Percentiles rank a stretch among this genome's conserved stretches.
Conservation (phyloP, 2,797 vertebrate species). For the Heterohyrax brucei region DNA sequence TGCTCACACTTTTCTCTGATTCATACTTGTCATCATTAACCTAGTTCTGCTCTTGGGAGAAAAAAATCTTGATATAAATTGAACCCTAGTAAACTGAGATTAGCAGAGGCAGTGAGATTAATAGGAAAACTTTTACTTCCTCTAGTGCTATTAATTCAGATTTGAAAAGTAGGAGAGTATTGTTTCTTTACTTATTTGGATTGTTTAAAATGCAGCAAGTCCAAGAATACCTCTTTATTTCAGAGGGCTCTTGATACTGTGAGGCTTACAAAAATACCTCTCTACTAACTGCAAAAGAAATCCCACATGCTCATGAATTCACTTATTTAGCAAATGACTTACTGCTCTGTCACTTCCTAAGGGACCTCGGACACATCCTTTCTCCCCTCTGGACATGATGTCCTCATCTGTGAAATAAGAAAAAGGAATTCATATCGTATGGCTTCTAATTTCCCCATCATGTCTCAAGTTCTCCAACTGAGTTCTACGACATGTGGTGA, state of each 20-base stretch:
- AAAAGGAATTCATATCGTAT: background rate
- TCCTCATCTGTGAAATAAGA: conserved; percentile 63
- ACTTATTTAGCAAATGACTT: conserved; percentile 55
- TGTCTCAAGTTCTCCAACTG: background rate
- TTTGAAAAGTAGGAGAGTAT: conserved; percentile 38
- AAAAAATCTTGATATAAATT: conserved; percentile 53
- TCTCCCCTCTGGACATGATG: background rate
- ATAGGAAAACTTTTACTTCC: conserved; percentile 47
- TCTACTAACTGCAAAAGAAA: conserved; percentile 53
- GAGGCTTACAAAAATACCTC: conserved; percentile 53
- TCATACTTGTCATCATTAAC: conserved; percentile 67
- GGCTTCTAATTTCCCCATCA: conserved; percentile 51
- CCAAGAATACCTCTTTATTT: conserved; percentile 56
- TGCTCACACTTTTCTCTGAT: conserved; percentile 68
- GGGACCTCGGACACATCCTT: conserved; percentile 39
- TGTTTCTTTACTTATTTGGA: conserved; percentile 52
- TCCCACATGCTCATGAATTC: conserved; percentile 48
- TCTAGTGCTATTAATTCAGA: conserved; percentile 56
- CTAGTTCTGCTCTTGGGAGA: conserved; percentile 59
- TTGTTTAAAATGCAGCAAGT: conserved; percentile 56
- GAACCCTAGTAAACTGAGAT: conserved; percentile 66
- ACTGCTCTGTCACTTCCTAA: conserved; percentile 30
- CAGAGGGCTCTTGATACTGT: conserved; percentile 30
- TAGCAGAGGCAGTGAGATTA: conserved; percentile 67
- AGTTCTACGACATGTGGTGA: conserved; percentile 3